Base-by-base conservation (phyloP, 2,797 vertebrate genomes). In the Sebastes flavidus region DNA sequence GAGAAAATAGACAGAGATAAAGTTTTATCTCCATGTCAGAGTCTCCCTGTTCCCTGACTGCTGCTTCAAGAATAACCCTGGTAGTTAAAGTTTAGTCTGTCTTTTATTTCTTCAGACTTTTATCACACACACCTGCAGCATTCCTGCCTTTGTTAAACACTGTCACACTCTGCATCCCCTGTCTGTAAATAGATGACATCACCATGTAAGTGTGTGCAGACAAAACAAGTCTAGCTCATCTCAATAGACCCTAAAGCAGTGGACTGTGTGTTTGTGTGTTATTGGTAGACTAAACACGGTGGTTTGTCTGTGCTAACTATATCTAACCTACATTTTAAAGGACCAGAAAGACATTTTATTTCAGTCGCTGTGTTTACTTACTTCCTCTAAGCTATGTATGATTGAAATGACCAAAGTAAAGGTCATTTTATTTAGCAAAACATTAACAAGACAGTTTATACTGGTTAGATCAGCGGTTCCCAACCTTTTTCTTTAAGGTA, bases 71-170 rank as follows among this genome's bases (percentile, higher is more conserved):
- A 72, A 70, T 65, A 71, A 49, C 54, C 12, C 14, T 11, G 16
- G 3, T 29, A 12, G 58, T 60, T 80, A 61, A 75, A 46, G 42
- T 65, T 58, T 11, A 60, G 76, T 74, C 60, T 83, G 60, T 54
- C 29, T 75, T 66, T 82, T 78, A 3, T 79, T 42, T 62, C 42
- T 65, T 80, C 36, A 3, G 60, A 56, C 68, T 77, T 60, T 83
- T 74, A 87, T 88, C 83, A 54, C 78, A 81, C 68, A 89, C 91
- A 91, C 89, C 88, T 92, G 90, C 87, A 83, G 84, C 81, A 82
- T 89, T 90, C 83, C 86, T 76, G 52, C n/a, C 83, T 91, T 89
- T 74, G 88, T 90, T 80, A 73, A 55, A 77, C 75, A 9, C 24
- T 0, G 69, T 79, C 85, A 71, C 59, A 12, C 79, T 84, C 80